Base-by-base conservation (phyloP, 2,888 invertebrate genomes). In the Carabus problematicus region DNA sequence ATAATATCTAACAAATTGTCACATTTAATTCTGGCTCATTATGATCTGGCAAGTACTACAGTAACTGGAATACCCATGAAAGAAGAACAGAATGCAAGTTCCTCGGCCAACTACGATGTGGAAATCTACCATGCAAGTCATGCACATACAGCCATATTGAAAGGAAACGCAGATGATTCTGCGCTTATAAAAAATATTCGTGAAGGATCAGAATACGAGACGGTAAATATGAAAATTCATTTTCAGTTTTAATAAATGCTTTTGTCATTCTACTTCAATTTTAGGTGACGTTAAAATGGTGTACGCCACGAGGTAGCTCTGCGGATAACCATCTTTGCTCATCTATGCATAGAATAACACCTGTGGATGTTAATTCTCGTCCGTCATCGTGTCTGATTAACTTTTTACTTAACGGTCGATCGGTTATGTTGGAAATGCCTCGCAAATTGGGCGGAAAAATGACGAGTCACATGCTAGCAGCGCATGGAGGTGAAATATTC, bases 11-110 rank as follows among this genome's bases (percentile, higher is more conserved):
- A 87, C 70, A 88, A 93, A 74, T 80, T 95, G 8, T 91, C 91
- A 0, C 87, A 91, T 56, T 81, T 94, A 7, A 93, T 93, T 73
- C 80, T 94, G 74, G 88, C 90, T 2, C 97, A 98, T 79, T 98
- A 95, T 76, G 90, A 93, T 79, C 84, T 99, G 55, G 93, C 96
- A 0, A 95, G 94, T 70, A 99, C 98, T 0, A 98, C 98, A 0
- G 98, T 99, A 0, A 97, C 97, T 6, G 96, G 98, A 3, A 98
- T 98, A 76, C 99, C 99, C 1, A 99, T 99, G 99, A 99, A 99
- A 85, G 98, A 98, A 82, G 98, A 98, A 81, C 97, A 98, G 84
- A 98, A 98, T 81, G 97, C 97, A 0, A 95, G 95, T 79, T 95
- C 96, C 0, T 98, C 98, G 68, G 96, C 98, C 0, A 98, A 98